phyloP scores from a whole-genome alignment of 2,888 invertebrate genomes.

The Nomada goodeniana region DNA sequence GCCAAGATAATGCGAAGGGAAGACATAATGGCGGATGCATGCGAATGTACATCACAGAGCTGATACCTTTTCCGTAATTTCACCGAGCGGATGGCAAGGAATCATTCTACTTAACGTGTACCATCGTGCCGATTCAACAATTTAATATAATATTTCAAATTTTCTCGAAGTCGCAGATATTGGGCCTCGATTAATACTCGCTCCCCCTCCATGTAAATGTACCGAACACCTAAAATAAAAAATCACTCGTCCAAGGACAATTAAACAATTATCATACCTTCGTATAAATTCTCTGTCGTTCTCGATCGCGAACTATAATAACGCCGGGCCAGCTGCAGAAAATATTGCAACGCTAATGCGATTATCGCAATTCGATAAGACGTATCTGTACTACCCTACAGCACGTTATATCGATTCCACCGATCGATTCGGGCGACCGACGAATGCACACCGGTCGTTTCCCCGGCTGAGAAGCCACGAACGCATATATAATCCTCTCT shows the following conservation, averaged over 20 bases:
- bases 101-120: constrained; percentile 46
- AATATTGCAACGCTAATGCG: constrained; percentile 35
- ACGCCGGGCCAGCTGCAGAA: constrained; percentile 23
- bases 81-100: constrained; percentile 51
- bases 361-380: constrained; percentile 52
- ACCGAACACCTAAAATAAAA: too few relatives aligned
- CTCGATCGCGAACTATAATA: background rate
- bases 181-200: background rate
- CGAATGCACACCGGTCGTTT: constrained; percentile 19
- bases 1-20: constrained; percentile 65
- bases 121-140: constrained; percentile 14
- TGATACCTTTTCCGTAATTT: constrained; percentile 59
- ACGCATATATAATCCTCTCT: constrained; percentile 57
- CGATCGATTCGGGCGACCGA: constrained; percentile 37
- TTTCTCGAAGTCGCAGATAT: too few relatives aligned
- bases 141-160: too few relatives aligned
- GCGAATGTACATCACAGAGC: constrained; percentile 56
- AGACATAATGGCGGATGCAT: constrained; percentile 64
- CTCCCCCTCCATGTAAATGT: background rate
- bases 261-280: constrained; percentile 21
- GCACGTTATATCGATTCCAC: constrained; percentile 29
- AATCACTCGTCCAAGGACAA: constrained; percentile 10
- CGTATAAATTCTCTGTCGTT: too few relatives aligned
- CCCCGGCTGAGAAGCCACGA: constrained; percentile 29
- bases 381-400: background rate